Evolutionary conservation across 2,888 invertebrate species (phyloP).

Genomic region (Phyllotreta cruciferae): DNA sequence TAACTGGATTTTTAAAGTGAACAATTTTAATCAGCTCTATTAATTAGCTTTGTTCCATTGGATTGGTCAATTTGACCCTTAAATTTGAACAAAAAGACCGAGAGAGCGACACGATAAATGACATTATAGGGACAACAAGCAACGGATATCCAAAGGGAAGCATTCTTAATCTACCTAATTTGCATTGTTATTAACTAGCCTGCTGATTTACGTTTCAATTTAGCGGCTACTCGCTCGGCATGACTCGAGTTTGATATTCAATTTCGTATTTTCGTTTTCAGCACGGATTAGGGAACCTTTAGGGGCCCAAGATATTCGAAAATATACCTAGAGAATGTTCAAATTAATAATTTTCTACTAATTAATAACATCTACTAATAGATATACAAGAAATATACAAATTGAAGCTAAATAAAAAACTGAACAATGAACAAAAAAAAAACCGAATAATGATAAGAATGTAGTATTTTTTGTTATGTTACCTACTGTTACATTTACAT

Average conservation of each 20-base stretch:
- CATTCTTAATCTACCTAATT: conserved; percentile 54
- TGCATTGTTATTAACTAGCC: conserved; percentile 57
- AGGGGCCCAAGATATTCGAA: not conserved
- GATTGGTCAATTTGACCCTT: conserved; percentile 1
- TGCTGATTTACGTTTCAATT: conserved; percentile 51
- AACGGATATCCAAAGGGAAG: conserved; percentile 46
- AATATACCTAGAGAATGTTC: conserved; percentile 1
- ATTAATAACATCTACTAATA: no score
- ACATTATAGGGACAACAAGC: conserved; percentile 17
- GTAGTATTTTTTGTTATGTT: no score
- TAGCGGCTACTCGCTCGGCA: conserved; percentile 28
- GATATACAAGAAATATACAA: no score
- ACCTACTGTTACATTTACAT: no score
- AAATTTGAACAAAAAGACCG: conserved; percentile 2
- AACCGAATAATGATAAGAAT: no score
- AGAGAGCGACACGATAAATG: not conserved
- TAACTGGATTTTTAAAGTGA: no score
- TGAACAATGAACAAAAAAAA: no score
- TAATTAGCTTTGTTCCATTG: not conserved
- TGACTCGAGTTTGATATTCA: conserved; percentile 33
- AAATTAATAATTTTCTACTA: not conserved
- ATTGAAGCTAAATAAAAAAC: no score
- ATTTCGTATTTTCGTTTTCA: conserved; percentile 28
- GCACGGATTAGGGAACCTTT: conserved; percentile 2
- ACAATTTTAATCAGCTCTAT: no score